phyloP scores from a whole-genome alignment of 2,797 vertebrate species.

The Coregonus suidteri region DNA sequence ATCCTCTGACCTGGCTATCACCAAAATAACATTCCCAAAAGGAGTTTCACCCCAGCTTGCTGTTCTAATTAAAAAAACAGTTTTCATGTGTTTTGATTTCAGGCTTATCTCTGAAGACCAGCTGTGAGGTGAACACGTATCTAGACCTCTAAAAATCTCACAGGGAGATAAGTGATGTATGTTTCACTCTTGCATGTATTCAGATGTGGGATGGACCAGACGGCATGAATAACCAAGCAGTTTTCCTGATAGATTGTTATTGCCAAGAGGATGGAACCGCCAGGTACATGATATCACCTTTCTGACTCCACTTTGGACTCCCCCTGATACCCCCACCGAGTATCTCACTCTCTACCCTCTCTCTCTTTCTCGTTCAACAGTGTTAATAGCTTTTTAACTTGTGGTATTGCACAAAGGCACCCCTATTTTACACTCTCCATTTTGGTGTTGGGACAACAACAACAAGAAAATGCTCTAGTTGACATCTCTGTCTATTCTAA shows the following conservation, averaged over 20 bases:
- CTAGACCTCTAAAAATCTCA: conserved; percentile 40
- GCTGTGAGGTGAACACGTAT: conserved; percentile 44
- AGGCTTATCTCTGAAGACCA: conserved; percentile 47
- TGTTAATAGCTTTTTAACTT: background rate
- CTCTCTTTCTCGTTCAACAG: background rate
- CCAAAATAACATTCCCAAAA: conserved; percentile 10
- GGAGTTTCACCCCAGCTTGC: conserved; percentile 1
- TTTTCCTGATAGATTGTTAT: conserved; percentile 36
- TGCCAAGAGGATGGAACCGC: conserved; percentile 30
- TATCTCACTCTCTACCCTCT: background rate
- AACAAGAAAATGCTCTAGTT: background rate
- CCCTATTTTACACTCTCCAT: background rate
- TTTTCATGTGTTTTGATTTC: conserved; percentile 25
- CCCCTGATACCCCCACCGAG: conserved; percentile 9
- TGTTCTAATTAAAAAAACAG: conserved; percentile 17
- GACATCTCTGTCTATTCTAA: no score
- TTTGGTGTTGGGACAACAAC: background rate
- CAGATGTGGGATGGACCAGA: conserved; percentile 28
- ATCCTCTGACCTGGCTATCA: background rate
- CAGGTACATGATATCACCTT: conserved; percentile 39
- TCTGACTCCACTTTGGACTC: conserved; percentile 9
- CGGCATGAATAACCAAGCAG: conserved; percentile 22
- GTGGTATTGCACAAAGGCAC: background rate
- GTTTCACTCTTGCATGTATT: conserved; percentile 35
- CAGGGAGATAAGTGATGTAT: conserved; percentile 33